These are phyloP conservation scores for Trichosurus vulpecula DNA, from an alignment of 2,797 vertebrate genomes.

Conservation along the genomic window DNA sequence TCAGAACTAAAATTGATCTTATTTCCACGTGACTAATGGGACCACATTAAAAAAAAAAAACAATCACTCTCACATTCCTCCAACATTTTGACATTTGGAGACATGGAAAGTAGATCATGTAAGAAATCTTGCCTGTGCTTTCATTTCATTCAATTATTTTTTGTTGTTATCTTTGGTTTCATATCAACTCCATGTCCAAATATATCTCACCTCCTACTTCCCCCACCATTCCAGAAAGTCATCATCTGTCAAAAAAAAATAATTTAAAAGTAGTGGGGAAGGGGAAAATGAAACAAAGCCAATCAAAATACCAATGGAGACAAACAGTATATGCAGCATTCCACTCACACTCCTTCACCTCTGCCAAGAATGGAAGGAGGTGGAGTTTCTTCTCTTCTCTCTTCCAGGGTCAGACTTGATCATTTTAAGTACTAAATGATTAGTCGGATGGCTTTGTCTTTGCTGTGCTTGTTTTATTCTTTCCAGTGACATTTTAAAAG, in stretches of 20 bases:
- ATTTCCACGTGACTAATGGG: background rate
- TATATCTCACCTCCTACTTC: background rate
- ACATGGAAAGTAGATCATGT: background rate
- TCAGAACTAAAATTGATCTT: conserved; percentile 18
- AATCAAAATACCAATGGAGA: no score
- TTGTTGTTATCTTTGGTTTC: background rate
- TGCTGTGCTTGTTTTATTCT: background rate
- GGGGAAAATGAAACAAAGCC: no score
- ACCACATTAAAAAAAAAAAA: conserved; percentile 17
- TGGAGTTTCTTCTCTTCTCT: background rate
- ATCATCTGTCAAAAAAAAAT: no score
- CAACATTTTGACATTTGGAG: background rate
- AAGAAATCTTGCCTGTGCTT: background rate
- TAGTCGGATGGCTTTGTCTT: background rate
- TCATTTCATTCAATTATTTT: background rate
- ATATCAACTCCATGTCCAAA: background rate
- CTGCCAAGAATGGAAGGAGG: background rate
- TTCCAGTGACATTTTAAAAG: no score
- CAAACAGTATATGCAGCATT: background rate
- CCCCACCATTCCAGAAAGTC: background rate
- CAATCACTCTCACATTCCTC: background rate
- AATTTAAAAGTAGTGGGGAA: background rate
- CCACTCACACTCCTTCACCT: background rate
- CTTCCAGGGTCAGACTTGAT: background rate
- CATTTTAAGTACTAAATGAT: background rate